Percentiles rank a stretch among this genome's conserved stretches.
Evolutionary conservation across 2,888 invertebrate species (phyloP).

Genomic region (Pollenia griseotomentosa): DNA sequence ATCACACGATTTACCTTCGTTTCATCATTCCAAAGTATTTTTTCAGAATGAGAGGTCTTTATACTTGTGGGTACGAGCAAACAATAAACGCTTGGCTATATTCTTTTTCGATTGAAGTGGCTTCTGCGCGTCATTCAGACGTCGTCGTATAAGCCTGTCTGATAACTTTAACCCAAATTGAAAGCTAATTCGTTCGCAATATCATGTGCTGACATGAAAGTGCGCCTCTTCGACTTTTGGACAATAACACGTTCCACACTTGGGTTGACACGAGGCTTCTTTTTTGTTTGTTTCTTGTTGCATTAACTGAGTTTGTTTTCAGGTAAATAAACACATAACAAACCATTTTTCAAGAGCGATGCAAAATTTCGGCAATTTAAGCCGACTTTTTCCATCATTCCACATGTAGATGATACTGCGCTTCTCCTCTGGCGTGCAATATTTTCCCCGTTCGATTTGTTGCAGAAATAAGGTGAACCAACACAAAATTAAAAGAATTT

Average conservation of each 20-base stretch:
- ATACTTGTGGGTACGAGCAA: too few relatives aligned
- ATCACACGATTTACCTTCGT: too few relatives aligned
- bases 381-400: neutral
- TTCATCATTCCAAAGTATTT: too few relatives aligned
- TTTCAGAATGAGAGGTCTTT: too few relatives aligned
- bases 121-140: neutral
- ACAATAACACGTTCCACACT: constrained; percentile 18
- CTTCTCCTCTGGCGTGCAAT: constrained; percentile 13
- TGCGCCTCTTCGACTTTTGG: constrained; percentile 4
- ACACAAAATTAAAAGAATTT: constrained; percentile 12
- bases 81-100: neutral
- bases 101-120: neutral
- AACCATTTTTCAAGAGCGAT: neutral
- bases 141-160: neutral
- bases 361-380: neutral
- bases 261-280: too few relatives aligned
- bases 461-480: neutral
- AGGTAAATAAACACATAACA: too few relatives aligned
- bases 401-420: constrained; percentile 8
- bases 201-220: constrained; percentile 20
- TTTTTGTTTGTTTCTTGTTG: neutral
- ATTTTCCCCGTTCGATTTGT: constrained; percentile 24
- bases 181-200: neutral
- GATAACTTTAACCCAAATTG: neutral
- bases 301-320: too few relatives aligned